Conservation (phyloP, 2,113 vertebrate species). For the Cynocephalus volans region DNA sequence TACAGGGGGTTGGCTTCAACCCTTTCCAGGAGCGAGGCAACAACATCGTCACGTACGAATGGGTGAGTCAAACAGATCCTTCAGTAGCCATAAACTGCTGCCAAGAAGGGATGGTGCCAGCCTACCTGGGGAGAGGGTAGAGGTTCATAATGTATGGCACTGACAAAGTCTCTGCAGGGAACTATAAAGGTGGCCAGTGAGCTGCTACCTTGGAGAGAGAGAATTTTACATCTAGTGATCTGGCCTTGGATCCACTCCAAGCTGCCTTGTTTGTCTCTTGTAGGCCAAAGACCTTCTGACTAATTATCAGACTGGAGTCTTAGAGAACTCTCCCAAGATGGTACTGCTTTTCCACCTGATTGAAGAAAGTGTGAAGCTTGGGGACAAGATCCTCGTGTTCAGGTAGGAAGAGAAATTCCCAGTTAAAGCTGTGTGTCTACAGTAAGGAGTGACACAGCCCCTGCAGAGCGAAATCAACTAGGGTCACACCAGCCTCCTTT, state of each 20-base stretch:
- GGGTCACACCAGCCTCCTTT: not conserved
- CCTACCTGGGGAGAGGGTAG: not conserved
- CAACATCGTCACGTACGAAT: slow-evolving; percentile 98
- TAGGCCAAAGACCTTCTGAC: slow-evolving; percentile 97
- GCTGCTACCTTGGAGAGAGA: not conserved
- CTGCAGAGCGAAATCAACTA: not conserved
- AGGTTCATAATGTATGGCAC: too few relatives aligned
- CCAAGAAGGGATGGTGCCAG: not conserved
- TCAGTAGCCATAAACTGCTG: not conserved
- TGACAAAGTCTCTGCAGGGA: not conserved
- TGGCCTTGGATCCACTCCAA: not conserved
- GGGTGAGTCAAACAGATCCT: slow-evolving; percentile 90
- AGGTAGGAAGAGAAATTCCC: slow-evolving; percentile 90
- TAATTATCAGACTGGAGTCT: slow-evolving; percentile 94
- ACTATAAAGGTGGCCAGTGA: not conserved
- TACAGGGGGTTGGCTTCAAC: slow-evolving; percentile 92
- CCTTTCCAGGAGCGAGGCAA: slow-evolving; percentile 96
- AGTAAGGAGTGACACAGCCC: not conserved
- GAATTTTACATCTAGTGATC: slow-evolving; percentile 37
- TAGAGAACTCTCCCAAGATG: slow-evolving; percentile 99
- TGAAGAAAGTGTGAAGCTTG: slow-evolving; percentile 95
- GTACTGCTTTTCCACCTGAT: slow-evolving; percentile 98
- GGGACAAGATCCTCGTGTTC: slow-evolving; percentile 98
- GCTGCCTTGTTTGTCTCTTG: slow-evolving; percentile 58
- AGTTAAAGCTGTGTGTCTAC: not conserved